Conservation (phyloP, 2,797 vertebrate species). For the Acipenser oxyrinchus region DNA sequence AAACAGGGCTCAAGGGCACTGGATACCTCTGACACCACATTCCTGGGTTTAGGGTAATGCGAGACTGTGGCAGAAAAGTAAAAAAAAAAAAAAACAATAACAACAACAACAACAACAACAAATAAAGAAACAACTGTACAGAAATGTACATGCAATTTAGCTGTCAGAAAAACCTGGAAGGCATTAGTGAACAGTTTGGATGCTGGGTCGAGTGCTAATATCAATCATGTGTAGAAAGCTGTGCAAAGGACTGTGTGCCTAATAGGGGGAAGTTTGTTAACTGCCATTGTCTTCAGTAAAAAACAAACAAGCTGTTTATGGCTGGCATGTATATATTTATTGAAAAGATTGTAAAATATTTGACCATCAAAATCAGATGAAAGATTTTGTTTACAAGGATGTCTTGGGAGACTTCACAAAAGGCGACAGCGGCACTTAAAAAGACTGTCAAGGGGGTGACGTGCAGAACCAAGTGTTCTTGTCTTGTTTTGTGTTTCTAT, state of each 20-base stretch:
- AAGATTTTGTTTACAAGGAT: no score
- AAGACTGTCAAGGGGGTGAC: no score
- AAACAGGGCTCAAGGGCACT: not conserved
- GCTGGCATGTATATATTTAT: conserved; percentile 7
- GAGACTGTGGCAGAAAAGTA: conserved; percentile 21
- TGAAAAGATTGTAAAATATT: no score
- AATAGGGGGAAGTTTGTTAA: conserved; percentile 7
- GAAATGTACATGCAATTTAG: conserved; percentile 26
- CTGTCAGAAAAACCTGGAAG: conserved; percentile 38
- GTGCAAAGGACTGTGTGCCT: conserved; percentile 15
- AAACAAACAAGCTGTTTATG: conserved; percentile 24
- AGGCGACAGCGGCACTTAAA: no score
- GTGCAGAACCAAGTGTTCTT: no score
- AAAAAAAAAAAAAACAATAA: conserved; percentile 11
- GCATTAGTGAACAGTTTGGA: conserved; percentile 25
- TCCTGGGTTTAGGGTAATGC: conserved; percentile 25
- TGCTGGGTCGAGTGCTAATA: conserved; percentile 32
- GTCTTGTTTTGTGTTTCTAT: no score
- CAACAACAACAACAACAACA: conserved; percentile 11
- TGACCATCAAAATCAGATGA: no score
- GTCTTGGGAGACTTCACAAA: no score
- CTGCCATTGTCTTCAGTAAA: conserved; percentile 34
- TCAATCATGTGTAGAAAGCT: conserved; percentile 44
- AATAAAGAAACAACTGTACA: conserved; percentile 1
- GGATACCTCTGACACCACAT: not conserved